phyloP scores from a whole-genome alignment of 35 echinoderm and acorn worm genomes.

The Heliocidaris tuberculata region DNA sequence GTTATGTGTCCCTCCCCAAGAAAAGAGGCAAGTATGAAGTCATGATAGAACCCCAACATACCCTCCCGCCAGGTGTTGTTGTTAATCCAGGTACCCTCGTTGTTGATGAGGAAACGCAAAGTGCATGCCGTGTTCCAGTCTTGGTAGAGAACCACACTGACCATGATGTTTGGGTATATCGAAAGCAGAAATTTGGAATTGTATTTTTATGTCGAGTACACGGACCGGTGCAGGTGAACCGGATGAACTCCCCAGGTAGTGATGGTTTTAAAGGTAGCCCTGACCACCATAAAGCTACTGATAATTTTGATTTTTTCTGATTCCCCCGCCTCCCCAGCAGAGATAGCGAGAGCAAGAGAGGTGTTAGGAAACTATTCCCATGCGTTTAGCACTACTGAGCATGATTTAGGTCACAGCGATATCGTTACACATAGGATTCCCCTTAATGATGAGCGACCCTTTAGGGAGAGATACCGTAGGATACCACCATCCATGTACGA shows the following conservation, averaged over 20 bases:
- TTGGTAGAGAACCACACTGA: slow-evolving; percentile 16
- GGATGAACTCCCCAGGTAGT: too few relatives aligned
- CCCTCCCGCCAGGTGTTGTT: not conserved
- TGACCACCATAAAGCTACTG: too few relatives aligned
- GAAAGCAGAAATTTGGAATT: slow-evolving; percentile 10
- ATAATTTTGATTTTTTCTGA: too few relatives aligned
- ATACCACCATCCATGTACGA: not conserved
- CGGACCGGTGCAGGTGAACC: not conserved
- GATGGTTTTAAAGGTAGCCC: too few relatives aligned
- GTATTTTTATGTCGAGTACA: not conserved
- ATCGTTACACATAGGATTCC: not conserved
- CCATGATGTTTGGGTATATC: not conserved
- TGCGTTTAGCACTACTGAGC: not conserved
- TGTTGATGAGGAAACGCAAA: not conserved
- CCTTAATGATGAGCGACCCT: not conserved
- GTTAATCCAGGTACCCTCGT: not conserved
- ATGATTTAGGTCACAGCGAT: not conserved
- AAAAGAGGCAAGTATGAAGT: not conserved
- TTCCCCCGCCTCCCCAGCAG: too few relatives aligned
- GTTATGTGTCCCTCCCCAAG: not conserved
- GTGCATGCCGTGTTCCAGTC: not conserved
- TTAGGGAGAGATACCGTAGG: not conserved
- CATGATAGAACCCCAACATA: not conserved
- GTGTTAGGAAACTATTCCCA: not conserved
- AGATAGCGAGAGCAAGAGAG: too few relatives aligned